Evolutionary conservation across 1,140 invertebrate genomes (phyloP), one percentile per base, ranked within the genome.

Genomic region (Polyergus mexicanus): DNA sequence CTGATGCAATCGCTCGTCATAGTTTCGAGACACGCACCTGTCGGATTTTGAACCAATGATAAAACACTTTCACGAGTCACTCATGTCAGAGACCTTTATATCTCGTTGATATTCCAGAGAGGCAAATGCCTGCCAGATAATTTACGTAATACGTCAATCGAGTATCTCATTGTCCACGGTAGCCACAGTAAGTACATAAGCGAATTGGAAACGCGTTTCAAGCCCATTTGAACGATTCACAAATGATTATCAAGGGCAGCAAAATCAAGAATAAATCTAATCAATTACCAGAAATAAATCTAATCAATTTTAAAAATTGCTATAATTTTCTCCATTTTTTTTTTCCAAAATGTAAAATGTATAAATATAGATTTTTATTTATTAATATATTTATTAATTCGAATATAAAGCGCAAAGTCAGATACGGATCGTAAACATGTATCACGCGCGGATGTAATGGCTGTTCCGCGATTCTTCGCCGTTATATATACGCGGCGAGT

Each of bases 81-180:
- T 28, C 68, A 41, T 72, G 54, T 56, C 41, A 56, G 56, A 60
- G 28, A 71, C 38, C 68, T 74, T 83, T 44, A 32, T 11, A 83
- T 28, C 68, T 83, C 68, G 38, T 83, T 74, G n/a, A 38, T 38
- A 83, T 74, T 41, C 51, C n/a, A 44, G 71, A 74, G 69, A 75
- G 5, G 62, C 19, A 81, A 41, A 69, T 76, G 72, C 41, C 54
- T 81, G 16, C 32, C 32, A 78, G 63, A 78, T 87, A 89, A 92
- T 92, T 92, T 91, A 88, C 84, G 89, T 92, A 92, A 92, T 92
- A 86, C 87, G 47, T 28, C 56, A 63, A 75, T 77, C 90, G 89
- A 91, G 89, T 90, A 87, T 89, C 86, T 90, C 89, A 92, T 92
- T 92, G 89, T 92, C 90, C 56, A 47, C 84, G 60, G 41, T 62